Evolutionary conservation across 1,140 invertebrate species (phyloP).

Genomic region (Lepidurus couesii): DNA sequence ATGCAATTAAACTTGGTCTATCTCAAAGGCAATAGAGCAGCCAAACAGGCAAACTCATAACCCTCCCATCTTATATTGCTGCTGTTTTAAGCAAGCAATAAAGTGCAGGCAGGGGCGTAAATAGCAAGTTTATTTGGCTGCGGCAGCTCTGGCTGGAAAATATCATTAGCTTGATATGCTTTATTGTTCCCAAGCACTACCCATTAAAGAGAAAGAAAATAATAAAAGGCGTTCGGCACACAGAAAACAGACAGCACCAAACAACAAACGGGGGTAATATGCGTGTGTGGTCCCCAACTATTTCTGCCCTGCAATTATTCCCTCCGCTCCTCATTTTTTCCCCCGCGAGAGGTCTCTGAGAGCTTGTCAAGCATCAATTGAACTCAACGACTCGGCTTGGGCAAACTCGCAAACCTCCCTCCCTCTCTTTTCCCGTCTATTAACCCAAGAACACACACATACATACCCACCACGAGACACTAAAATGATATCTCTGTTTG

Average conservation of each 20-base stretch:
- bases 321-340: background rate
- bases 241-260: background rate
- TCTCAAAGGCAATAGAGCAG: background rate
- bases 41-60: background rate
- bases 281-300: background rate
- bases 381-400: too few species aligned
- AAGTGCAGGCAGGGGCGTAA: background rate
- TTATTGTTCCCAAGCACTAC: background rate
- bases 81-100: background rate
- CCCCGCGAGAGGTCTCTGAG: background rate
- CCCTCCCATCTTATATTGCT: background rate
- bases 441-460: slow-evolving; percentile 8
- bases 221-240: background rate
- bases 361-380: background rate
- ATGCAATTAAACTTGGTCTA: background rate
- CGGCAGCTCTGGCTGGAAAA: background rate
- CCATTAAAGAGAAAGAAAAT: background rate
- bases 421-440: background rate
- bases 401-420: too few species aligned
- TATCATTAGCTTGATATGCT: slow-evolving; percentile 17
- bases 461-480: background rate
- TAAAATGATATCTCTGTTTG: background rate
- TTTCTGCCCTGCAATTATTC: background rate
- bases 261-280: background rate
- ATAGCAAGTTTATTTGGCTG: slow-evolving; percentile 4